These are phyloP conservation scores for Oriolus oriolus DNA, from an alignment of 2,113 vertebrate genomes.

Conservation along the genomic window DNA sequence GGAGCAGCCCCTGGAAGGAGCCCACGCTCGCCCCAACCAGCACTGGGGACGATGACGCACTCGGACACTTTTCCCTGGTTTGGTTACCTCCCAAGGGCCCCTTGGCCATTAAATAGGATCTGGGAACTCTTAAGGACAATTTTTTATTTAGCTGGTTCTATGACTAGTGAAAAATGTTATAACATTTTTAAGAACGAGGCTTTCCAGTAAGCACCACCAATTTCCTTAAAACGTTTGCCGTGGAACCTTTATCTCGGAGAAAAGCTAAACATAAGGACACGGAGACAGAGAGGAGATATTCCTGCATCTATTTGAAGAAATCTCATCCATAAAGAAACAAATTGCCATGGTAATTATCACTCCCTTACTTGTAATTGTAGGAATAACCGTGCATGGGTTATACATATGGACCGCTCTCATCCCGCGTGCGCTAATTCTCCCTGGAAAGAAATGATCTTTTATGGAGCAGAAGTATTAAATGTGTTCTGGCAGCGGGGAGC, in stretches of 20 bases:
- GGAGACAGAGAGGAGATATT: constrained; percentile 43
- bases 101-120: background rate
- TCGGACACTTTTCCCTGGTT: background rate
- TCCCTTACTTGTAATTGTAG: constrained; percentile 26
- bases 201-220: constrained; percentile 45
- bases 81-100: background rate
- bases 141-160: background rate
- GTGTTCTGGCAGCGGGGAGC: background rate
- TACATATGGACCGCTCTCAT: constrained; percentile 34
- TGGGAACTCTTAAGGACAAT: background rate
- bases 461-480: constrained; percentile 16
- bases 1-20: background rate
- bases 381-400: constrained; percentile 34
- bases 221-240: constrained; percentile 55
- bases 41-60: background rate
- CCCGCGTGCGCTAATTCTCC: background rate
- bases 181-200: background rate
- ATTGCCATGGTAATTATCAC: constrained; percentile 64
- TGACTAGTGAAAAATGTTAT: background rate
- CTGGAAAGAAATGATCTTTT: constrained; percentile 43
- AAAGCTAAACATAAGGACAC: constrained; percentile 54
- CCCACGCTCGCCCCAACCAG: background rate
- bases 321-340: constrained; percentile 66
- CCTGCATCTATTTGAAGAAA: constrained; percentile 60
- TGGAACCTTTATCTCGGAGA: constrained; percentile 28